phyloP scores from a whole-genome alignment of 2,888 invertebrate genomes.

The Ophion obscuratus region DNA sequence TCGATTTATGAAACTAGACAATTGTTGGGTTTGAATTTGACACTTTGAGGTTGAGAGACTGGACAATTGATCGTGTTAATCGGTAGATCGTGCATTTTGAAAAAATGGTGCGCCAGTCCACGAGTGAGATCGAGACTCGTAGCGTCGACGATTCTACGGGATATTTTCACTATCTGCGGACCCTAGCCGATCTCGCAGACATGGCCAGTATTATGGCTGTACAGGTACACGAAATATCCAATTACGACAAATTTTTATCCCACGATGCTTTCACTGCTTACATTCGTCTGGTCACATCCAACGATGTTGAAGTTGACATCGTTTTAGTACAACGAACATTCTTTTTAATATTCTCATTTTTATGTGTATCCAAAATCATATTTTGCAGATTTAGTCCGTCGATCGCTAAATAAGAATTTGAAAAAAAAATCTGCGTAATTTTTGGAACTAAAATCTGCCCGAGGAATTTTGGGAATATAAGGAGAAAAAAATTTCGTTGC shows the following conservation, averaged over 20 bases:
- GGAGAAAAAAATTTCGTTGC: too few relatives aligned
- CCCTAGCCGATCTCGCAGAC: slow-evolving; percentile 78
- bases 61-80: neutral
- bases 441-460: too few relatives aligned
- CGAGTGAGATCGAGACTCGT: slow-evolving; percentile 74
- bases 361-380: too few relatives aligned
- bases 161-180: slow-evolving; percentile 76
- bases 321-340: too few relatives aligned
- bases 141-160: slow-evolving; percentile 75
- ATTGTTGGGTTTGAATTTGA: slow-evolving; percentile 3
- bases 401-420: too few relatives aligned
- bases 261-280: neutral
- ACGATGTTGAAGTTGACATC: too few relatives aligned
- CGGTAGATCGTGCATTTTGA: neutral
- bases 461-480: too few relatives aligned
- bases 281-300: too few relatives aligned
- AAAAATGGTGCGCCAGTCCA: slow-evolving; percentile 75
- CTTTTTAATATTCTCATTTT: too few relatives aligned
- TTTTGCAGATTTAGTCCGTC: too few relatives aligned
- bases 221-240: slow-evolving; percentile 73
- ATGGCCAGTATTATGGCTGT: slow-evolving; percentile 79
- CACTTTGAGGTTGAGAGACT: neutral
- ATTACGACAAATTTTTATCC: neutral
- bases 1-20: neutral
- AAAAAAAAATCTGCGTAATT: too few relatives aligned